A percentile compares a stretch with the other conserved stretches of the same genome.
Conservation (phyloP, 2,888 invertebrate species). For the Parnassius smintheus region DNA sequence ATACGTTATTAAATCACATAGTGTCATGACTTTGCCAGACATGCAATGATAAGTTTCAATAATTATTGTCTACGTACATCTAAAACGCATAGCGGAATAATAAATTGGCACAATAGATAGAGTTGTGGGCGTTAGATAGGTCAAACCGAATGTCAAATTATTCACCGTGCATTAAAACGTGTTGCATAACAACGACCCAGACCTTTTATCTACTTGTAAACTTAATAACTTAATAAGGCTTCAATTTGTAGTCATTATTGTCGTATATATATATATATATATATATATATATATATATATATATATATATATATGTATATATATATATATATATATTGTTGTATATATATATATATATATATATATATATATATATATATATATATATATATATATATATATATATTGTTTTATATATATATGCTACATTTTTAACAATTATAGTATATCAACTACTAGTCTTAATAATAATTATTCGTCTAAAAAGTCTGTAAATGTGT, state of each 20-base stretch:
- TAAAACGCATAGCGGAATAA: slow-evolving; percentile 19
- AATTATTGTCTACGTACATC: slow-evolving; percentile 23
- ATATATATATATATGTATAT: too few relatives aligned
- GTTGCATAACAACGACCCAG: slow-evolving; percentile 50
- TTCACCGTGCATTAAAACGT: slow-evolving; percentile 63
- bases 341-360: too few relatives aligned
- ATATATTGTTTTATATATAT: too few relatives aligned
- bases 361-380: too few relatives aligned
- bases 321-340: too few relatives aligned
- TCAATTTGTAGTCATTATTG: slow-evolving; percentile 21
- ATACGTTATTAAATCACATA: slow-evolving; percentile 26
- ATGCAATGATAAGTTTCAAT: slow-evolving; percentile 23
- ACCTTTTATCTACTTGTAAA: slow-evolving; percentile 47
- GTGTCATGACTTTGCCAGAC: slow-evolving; percentile 19
- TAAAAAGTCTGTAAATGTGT: too few relatives aligned
- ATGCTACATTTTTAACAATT: too few relatives aligned
- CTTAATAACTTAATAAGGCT: slow-evolving; percentile 27
- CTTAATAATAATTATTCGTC: too few relatives aligned
- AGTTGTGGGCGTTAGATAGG: slow-evolving; percentile 51
- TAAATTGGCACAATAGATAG: slow-evolving; percentile 35
- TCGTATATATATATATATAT: too few relatives aligned
- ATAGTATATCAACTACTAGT: too few relatives aligned
- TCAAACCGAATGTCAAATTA: slow-evolving; percentile 50
- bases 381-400: too few relatives aligned
- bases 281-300: too few relatives aligned